Conservation (phyloP, 2,888 invertebrate species). For the Diloba caeruleocephala region DNA sequence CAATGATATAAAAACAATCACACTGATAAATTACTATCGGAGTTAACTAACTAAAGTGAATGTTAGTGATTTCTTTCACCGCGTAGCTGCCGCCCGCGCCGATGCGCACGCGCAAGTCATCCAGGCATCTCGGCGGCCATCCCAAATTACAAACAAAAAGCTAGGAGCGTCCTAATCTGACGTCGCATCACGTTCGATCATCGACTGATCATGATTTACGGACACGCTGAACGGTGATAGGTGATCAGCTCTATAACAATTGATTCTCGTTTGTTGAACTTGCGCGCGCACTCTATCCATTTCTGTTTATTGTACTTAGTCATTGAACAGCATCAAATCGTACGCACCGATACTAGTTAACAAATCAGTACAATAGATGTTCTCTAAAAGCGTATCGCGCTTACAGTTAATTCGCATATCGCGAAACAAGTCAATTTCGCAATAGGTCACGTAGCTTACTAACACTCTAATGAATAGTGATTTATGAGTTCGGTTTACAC, state of each 20-base stretch:
- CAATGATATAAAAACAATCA: constrained; percentile 74
- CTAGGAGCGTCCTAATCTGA: constrained; percentile 85
- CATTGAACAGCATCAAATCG: constrained; percentile 41
- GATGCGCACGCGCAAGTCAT: constrained; percentile 77
- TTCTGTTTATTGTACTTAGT: constrained; percentile 49
- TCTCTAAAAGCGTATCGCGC: constrained; percentile 36
- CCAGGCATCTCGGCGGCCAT: constrained; percentile 81
- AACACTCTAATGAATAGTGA: constrained; percentile 75
- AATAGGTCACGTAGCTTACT: constrained; percentile 72
- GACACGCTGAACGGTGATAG: constrained; percentile 83
- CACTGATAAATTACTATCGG: constrained; percentile 75
- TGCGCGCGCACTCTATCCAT: constrained; percentile 53
- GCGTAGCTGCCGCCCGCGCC: constrained; percentile 64
- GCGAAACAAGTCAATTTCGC: constrained; percentile 60
- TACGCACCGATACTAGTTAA: constrained; percentile 44
- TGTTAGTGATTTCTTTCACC: constrained; percentile 74
- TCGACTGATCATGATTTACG: constrained; percentile 87
- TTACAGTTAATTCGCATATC: constrained; percentile 50
- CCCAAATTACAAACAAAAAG: constrained; percentile 86
- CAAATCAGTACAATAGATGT: constrained; percentile 49
- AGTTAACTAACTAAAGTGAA: constrained; percentile 72
- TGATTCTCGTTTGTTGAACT: constrained; percentile 81
- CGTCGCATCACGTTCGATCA: constrained; percentile 84
- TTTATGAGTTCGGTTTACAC: constrained; percentile 68
- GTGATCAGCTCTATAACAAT: constrained; percentile 80